Evolutionary conservation across 2,888 invertebrate species (phyloP).

Genomic region (Cordilura impudica): DNA sequence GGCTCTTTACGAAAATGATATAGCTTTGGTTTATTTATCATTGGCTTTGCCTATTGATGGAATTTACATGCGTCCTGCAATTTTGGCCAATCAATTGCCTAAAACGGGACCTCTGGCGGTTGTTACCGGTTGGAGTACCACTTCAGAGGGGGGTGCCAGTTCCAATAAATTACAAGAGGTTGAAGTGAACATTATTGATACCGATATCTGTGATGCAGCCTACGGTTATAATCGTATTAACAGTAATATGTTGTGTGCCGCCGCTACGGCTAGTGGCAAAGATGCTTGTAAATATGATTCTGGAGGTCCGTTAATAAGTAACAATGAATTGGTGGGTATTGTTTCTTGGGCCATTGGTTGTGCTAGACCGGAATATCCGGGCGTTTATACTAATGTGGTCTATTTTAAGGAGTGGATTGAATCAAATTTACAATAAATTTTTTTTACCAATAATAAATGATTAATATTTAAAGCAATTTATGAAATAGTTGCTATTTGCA

Average conservation of each 20-base stretch:
- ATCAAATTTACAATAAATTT: background rate
- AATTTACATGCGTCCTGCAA: constrained; percentile 57
- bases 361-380: constrained; percentile 59
- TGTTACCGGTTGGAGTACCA: constrained; percentile 63
- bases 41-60: constrained; percentile 13
- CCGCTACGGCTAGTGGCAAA: constrained; percentile 62
- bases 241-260: constrained; percentile 71
- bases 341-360: constrained; percentile 65
- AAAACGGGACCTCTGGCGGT: constrained; percentile 18
- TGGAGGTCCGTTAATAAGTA: constrained; percentile 62
- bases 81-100: constrained; percentile 20
- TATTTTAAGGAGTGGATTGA: constrained; percentile 49
- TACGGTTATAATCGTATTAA: constrained; percentile 67
- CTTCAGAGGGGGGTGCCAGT: constrained; percentile 54
- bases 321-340: constrained; percentile 59
- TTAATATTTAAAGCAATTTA: too few relatives aligned
- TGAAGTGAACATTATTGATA: constrained; percentile 67
- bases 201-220: constrained; percentile 65
- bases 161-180: constrained; percentile 67
- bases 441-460: too few relatives aligned
- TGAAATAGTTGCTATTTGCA: too few relatives aligned
- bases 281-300: constrained; percentile 67
- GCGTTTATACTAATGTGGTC: constrained; percentile 64
- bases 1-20: constrained; percentile 77
- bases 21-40: constrained; percentile 75